Base-by-base conservation (phyloP, 2,113 vertebrate species). In the Macroglossus sobrinus region DNA sequence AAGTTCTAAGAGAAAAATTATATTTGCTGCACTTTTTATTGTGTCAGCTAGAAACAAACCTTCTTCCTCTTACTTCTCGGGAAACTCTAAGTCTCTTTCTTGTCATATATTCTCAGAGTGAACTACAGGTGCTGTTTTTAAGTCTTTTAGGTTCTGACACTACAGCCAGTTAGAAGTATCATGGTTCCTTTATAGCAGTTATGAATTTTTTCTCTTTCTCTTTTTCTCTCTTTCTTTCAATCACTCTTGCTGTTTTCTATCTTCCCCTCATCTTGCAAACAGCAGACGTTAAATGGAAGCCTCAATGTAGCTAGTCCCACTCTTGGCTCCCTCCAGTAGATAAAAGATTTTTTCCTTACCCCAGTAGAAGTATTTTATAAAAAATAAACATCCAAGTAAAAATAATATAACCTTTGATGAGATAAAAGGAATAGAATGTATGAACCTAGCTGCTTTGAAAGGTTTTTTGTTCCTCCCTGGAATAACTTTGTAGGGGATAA, bases 371-470 rank as follows among this genome's bases (percentile, higher is more conserved):
- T 57, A 57, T 57, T 57, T 57, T 57, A 57, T 50, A 5, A 50
- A 50, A 15, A 22, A 7, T 72, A 79, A 84, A 79, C 18, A 50
- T 16, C 38, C 33, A 84, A 47, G 38, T 88, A 38, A 84, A 88
- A 69, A 81, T 79, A 79, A 84, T 75, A 50, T 80, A 43, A 84
- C 43, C 26, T 91, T 53, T 81, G 22, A 59, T 64, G 43, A 89
- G 35, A 16, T 66, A 5, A 64, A 91, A 80, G 43, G 38, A 38
- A 68, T 79, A 71, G 43, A 81, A 40, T 24, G 30, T 69, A 18
- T 75, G 75, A 53, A 64, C 35, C n/a, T 91, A 38, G 24, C 28
- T 78, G 11, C 22, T 72, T 26, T 78, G 8, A 81, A 75, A 35
- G 21, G 13, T 38, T 88, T 59, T 55, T 89, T 8, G 28, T 57